Evolutionary conservation across 1,140 invertebrate genomes (phyloP).

Genomic region (Calephelis virginiensis): DNA sequence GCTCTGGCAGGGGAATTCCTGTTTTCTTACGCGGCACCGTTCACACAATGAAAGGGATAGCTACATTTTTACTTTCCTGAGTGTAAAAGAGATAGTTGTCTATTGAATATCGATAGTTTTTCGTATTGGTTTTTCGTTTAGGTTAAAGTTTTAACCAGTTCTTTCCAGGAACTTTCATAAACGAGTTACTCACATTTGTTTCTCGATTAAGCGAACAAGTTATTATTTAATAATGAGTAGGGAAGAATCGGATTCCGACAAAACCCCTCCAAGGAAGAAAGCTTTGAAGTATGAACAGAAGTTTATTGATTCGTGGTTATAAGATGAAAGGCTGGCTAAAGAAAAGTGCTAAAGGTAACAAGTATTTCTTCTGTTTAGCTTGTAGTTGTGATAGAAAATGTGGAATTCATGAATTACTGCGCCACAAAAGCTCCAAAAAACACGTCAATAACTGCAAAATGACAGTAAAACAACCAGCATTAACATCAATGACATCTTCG

Average conservation of each 20-base stretch:
- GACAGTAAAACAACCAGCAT: constrained; percentile 13
- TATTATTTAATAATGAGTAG: constrained; percentile 19
- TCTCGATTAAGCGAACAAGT: constrained; percentile 20
- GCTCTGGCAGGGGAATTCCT: no score
- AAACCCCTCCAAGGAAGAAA: constrained; percentile 18
- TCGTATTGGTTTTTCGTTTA: constrained; percentile 18
- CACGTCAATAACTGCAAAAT: constrained; percentile 2
- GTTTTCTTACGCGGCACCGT: neutral
- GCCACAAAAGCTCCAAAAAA: constrained; percentile 3
- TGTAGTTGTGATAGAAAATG: constrained; percentile 21
- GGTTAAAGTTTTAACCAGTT: no score
- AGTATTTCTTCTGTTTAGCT: constrained; percentile 19
- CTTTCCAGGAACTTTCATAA: constrained; percentile 10
- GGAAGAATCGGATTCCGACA: constrained; percentile 20
- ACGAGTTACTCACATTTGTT: constrained; percentile 13
- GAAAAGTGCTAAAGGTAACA: no score
- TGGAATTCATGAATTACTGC: constrained; percentile 18
- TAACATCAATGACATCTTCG: constrained; percentile 16
- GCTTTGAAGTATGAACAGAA: constrained; percentile 17
- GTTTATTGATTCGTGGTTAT: no score
- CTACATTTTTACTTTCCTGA: constrained; percentile 13
- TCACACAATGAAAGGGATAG: constrained; percentile 19
- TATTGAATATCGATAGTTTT: constrained; percentile 20
- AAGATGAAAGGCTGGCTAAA: no score
- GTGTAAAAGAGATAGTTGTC: constrained; percentile 21